Evolutionary conservation across 2,888 invertebrate species (phyloP).

Genomic region (Parasteatoda lunata): DNA sequence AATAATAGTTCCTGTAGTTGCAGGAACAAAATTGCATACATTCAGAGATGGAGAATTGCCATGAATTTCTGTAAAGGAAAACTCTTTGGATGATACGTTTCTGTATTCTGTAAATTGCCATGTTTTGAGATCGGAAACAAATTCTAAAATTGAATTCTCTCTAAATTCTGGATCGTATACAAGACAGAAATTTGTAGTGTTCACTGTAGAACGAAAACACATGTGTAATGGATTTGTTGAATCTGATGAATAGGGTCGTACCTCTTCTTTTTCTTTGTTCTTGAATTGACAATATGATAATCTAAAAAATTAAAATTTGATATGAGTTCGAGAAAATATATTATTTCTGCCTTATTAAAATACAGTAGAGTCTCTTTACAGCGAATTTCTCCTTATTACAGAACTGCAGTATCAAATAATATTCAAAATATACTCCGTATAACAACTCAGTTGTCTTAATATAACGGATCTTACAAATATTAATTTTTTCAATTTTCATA

Average conservation of each 20-base stretch:
- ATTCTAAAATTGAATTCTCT: slow-evolving; percentile 61
- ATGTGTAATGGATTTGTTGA: slow-evolving; percentile 67
- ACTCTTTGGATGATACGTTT: slow-evolving; percentile 46
- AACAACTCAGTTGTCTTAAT: no score
- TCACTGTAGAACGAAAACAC: slow-evolving; percentile 62
- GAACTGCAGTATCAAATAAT: no score
- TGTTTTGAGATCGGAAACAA: slow-evolving; percentile 65
- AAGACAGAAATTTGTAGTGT: slow-evolving; percentile 53
- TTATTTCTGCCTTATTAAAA: no score
- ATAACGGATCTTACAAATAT: no score
- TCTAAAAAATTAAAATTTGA: neutral
- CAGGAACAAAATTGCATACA: slow-evolving; percentile 67
- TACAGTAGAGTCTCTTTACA: no score
- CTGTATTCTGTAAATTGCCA: slow-evolving; percentile 69
- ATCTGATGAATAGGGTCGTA: slow-evolving; percentile 17
- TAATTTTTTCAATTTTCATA: no score
- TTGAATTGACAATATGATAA: slow-evolving; percentile 69
- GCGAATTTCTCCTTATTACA: no score
- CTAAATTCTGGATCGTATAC: slow-evolving; percentile 55
- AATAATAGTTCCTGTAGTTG: slow-evolving; percentile 62
- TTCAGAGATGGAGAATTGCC: neutral
- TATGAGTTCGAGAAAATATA: no score
- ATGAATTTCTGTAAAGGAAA: slow-evolving; percentile 32
- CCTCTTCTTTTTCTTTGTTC: slow-evolving; percentile 42
- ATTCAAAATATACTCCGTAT: no score